These are phyloP conservation scores for Trichonephila clavata DNA, from an alignment of 1,140 invertebrate species.

Conservation along the genomic window DNA sequence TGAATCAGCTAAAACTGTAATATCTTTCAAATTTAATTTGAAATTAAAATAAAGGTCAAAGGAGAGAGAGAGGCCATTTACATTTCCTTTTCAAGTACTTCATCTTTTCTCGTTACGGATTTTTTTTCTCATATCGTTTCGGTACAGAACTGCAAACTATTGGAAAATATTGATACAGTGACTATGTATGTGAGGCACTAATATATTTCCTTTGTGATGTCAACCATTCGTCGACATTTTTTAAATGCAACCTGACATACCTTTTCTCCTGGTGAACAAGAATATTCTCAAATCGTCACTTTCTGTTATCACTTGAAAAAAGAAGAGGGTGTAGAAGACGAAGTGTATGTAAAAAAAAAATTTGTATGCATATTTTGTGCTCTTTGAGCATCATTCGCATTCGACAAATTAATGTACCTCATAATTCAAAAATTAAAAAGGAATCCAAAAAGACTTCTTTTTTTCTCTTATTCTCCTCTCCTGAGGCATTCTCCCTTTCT, in stretches of 20 bases:
- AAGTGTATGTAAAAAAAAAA: not conserved
- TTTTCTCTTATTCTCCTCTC: constrained; percentile 29
- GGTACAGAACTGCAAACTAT: not conserved
- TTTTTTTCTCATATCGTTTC: not conserved
- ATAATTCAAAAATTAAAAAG: constrained; percentile 60
- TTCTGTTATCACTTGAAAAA: constrained; percentile 50
- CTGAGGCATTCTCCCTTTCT: constrained; percentile 59
- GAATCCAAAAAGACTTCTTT: constrained; percentile 42
- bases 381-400: constrained; percentile 46
- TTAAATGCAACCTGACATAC: constrained; percentile 16
- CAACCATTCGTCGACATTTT: not conserved
- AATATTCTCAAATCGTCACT: constrained; percentile 50
- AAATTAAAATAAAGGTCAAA: not conserved
- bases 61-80: not conserved
- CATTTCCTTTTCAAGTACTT: not conserved
- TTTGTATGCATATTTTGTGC: constrained; percentile 38
- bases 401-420: constrained; percentile 60
- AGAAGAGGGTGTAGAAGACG: too few species aligned
- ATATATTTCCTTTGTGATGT: constrained; percentile 20
- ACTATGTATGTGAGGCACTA: not conserved
- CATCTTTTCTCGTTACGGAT: not conserved
- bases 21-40: not conserved
- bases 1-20: not conserved
- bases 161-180: constrained; percentile 6
- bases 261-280: constrained; percentile 6